These are phyloP conservation scores for Macroglossus sobrinus DNA, from an alignment of 2,113 vertebrate genomes.

Conservation along the genomic window DNA sequence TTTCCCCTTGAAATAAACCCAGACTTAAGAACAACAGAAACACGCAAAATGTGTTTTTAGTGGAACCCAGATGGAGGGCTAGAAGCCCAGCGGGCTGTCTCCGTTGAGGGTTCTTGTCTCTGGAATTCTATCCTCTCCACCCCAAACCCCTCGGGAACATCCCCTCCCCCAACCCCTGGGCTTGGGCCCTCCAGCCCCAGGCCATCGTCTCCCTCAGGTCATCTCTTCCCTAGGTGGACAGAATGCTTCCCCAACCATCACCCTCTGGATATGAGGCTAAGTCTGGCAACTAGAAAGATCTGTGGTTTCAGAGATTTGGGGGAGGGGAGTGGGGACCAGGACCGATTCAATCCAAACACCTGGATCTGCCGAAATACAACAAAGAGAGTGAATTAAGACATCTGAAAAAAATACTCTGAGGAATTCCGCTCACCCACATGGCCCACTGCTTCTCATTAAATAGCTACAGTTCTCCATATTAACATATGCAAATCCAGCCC, in stretches of 20 bases:
- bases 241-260: not conserved
- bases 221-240: not conserved
- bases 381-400: slow-evolving; percentile 74
- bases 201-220: not conserved
- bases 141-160: not conserved
- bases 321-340: not conserved
- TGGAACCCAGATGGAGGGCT: slow-evolving; percentile 76
- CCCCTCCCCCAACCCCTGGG: not conserved
- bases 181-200: not conserved
- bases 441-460: slow-evolving; percentile 75
- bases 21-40: slow-evolving; percentile 76
- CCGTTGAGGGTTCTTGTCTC: slow-evolving; percentile 54
- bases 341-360: slow-evolving; percentile 64
- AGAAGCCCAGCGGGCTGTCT: slow-evolving; percentile 69
- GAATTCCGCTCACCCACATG: slow-evolving; percentile 72
- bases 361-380: slow-evolving; percentile 68
- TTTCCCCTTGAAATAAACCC: slow-evolving; percentile 74
- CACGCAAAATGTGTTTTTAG: slow-evolving; percentile 77
- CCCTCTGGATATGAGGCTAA: not conserved
- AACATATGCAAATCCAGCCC: slow-evolving; percentile 74
- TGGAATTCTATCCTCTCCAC: slow-evolving; percentile 55
- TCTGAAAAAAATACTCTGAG: slow-evolving; percentile 74
- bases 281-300: slow-evolving; percentile 41
- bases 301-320: slow-evolving; percentile 46
- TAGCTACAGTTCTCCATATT: slow-evolving; percentile 56